Base-by-base conservation (phyloP, 2,797 vertebrate species). In the Kryptopterus vitreolus region DNA sequence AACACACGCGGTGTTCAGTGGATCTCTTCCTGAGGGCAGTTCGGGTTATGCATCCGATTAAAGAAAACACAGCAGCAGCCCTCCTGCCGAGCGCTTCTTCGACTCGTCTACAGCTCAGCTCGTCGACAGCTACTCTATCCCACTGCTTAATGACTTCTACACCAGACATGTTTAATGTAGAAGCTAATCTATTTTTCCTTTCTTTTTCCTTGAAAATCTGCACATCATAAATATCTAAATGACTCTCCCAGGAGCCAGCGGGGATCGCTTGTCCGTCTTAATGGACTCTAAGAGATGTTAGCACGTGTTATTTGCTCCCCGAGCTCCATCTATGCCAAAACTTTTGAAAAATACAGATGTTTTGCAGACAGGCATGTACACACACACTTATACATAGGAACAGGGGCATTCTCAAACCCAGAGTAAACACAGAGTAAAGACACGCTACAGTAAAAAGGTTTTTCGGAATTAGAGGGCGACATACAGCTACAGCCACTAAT, bases 391-490 rank as follows among this genome's bases (percentile, higher is more conserved):
- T 52, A 55, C 53, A 77, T n/a, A 80, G 55, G 50, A n/a, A 69
- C 53, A 66, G 33, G 74, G 62, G 77, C 78, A 38, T 24, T 31
- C 55, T 59, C 33, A 77, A 82, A 68, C 78, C 85, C 33, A 75
- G 77, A 80, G 80, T 85, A 87, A 86, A 87, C 81, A 86, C 82
- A 87, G 82, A 78, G 78, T 87, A 86, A 87, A 82, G 79, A 83
- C 84, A 83, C 59, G 81, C 80, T 76, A 78, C 68, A 79, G 86
- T 78, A 85, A 86, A 85, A 85, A 78, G 38, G 62, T 78, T 70
- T 79, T 63, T 78, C n/a, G 26, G 70, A 86, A 87, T 87, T 87
- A 87, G 62, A 87, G 86, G 80, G 82, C 81, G 65, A 78, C 35
- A 77, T 73, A 76, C 58, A 86, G 76, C 78, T 73, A 73, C 50